Conservation (phyloP, 2,797 vertebrate species). For the Pangasius krempfi region DNA sequence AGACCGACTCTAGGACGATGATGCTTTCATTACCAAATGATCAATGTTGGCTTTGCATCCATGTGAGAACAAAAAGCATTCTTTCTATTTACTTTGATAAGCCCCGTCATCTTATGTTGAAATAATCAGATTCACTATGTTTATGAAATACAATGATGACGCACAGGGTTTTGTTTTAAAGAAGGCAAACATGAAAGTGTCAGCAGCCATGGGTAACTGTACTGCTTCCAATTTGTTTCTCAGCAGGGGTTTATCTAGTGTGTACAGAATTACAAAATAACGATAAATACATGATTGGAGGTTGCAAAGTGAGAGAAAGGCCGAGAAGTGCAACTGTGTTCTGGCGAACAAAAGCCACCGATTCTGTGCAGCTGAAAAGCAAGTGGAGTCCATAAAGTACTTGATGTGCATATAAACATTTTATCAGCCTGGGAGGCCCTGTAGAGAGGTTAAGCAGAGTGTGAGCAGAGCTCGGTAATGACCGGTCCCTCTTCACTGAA, state of each 20-base stretch:
- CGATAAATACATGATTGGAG: conserved; percentile 61
- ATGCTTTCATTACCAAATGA: conserved; percentile 69
- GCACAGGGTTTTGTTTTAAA: conserved; percentile 22
- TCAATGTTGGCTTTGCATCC: conserved; percentile 68
- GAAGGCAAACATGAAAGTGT: conserved; percentile 29
- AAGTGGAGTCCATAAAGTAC: conserved; percentile 78
- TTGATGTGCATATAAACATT: conserved; percentile 82
- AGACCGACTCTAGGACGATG: conserved; percentile 71
- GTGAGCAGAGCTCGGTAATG: conserved; percentile 68
- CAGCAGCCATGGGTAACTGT: conserved; percentile 21
- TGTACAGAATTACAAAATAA: conserved; percentile 38
- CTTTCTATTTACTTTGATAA: conserved; percentile 55
- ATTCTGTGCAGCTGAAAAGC: conserved; percentile 72
- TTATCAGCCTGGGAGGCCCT: conserved; percentile 76
- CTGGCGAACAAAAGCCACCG: conserved; percentile 67
- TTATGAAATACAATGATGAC: conserved; percentile 36
- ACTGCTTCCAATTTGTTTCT: conserved; percentile 35
- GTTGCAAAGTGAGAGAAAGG: conserved; percentile 40
- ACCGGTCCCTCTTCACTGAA: conserved; percentile 28
- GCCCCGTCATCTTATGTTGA: conserved; percentile 43
- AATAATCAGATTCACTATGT: conserved; percentile 25
- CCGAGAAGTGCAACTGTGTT: conserved; percentile 71
- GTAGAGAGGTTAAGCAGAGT: conserved; percentile 74
- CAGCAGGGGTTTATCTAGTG: conserved; percentile 22
- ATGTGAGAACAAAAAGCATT: conserved; percentile 57